phyloP scores from a whole-genome alignment of 2,888 invertebrate genomes.

The Cryptocheilus praepositus region DNA sequence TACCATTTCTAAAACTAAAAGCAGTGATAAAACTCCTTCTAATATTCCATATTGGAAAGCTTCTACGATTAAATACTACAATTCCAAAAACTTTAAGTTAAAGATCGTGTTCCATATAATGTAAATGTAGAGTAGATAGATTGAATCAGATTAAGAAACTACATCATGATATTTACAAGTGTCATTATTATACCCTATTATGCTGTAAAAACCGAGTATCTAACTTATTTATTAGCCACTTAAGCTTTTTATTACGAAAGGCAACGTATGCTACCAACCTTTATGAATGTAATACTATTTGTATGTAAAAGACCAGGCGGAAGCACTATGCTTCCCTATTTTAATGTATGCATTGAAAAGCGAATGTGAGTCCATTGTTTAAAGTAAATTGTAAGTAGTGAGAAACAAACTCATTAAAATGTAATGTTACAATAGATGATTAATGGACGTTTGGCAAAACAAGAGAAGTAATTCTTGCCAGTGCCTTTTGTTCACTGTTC shows the following conservation, averaged over 20 bases:
- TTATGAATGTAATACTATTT: slow-evolving; percentile 14
- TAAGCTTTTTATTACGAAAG: background rate
- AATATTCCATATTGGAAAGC: slow-evolving; percentile 10
- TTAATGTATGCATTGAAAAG: slow-evolving; percentile 5
- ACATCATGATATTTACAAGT: slow-evolving; percentile 30
- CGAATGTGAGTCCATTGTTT: slow-evolving; percentile 1
- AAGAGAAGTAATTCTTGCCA: slow-evolving; percentile 44
- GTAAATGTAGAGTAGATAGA: slow-evolving; percentile 1
- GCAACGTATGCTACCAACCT: background rate
- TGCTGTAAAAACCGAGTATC: slow-evolving; percentile 27
- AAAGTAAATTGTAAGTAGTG: background rate
- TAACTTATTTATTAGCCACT: slow-evolving; percentile 33
- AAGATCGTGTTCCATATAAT: slow-evolving; percentile 17
- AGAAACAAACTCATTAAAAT: slow-evolving; percentile 26
- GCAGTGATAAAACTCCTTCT: slow-evolving; percentile 23
- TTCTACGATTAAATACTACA: slow-evolving; percentile 11
- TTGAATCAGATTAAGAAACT: slow-evolving; percentile 1
- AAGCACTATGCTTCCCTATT: background rate
- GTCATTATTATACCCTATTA: slow-evolving; percentile 17
- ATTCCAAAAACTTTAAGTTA: background rate
- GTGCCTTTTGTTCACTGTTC: slow-evolving; percentile 53
- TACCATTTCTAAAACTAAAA: slow-evolving; percentile 16
- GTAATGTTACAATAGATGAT: slow-evolving; percentile 28
- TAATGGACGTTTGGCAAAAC: slow-evolving; percentile 28
- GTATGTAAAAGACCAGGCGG: background rate